A percentile compares a stretch with the other conserved stretches of the same genome.
Conservation (phyloP, 1,140 invertebrate genomes). For the Platorchestia sp. region DNA sequence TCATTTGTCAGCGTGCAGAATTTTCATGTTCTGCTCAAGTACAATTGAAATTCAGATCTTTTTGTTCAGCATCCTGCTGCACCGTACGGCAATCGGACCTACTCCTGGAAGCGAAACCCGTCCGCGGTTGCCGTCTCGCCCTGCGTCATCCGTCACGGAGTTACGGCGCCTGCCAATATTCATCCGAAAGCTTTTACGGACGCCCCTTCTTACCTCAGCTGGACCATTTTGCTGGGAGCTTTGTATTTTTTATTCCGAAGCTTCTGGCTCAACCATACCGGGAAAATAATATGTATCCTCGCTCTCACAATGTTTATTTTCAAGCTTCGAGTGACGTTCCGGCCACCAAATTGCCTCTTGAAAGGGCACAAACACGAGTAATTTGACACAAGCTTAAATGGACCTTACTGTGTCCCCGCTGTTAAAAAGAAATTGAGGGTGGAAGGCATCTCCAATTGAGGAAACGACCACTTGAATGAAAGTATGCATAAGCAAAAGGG, state of each 20-base stretch:
- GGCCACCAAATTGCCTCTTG: too few relatives aligned
- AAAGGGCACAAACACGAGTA: too few relatives aligned
- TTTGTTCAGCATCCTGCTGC: not conserved
- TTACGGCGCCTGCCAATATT: slow-evolving; percentile 34
- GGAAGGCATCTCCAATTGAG: too few relatives aligned
- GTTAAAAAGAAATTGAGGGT: too few relatives aligned
- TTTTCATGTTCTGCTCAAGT: not conserved
- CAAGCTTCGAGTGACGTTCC: too few relatives aligned
- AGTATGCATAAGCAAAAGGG: too few relatives aligned
- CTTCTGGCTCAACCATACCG: not conserved
- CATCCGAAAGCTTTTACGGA: slow-evolving; percentile 29
- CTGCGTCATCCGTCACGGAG: not conserved
- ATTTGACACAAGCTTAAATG: too few relatives aligned
- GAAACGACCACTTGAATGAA: too few relatives aligned
- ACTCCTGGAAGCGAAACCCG: not conserved
- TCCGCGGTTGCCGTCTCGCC: not conserved
- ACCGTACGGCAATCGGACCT: not conserved
- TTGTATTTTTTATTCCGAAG: not conserved
- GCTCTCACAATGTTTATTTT: not conserved
- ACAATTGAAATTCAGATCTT: not conserved
- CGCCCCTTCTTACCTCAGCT: not conserved
- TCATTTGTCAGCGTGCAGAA: not conserved
- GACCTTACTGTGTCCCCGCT: too few relatives aligned
- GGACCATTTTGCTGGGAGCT: not conserved
- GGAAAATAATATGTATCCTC: not conserved